These are phyloP conservation scores for Oreochromis spilurus DNA, from an alignment of 2,113 vertebrate species.

Conservation along the genomic window DNA sequence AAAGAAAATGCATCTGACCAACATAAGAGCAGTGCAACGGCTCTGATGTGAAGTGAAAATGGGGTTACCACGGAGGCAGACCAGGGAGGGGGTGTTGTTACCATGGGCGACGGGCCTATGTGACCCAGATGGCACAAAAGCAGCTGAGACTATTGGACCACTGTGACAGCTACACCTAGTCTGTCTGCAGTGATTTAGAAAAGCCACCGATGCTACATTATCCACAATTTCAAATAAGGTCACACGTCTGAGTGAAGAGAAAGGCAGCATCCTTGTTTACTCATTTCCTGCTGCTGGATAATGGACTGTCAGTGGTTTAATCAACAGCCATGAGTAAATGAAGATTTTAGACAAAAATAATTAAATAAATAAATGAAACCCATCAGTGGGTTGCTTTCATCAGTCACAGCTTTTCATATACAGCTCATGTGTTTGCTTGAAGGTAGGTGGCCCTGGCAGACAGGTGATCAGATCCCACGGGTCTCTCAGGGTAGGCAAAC, in stretches of 20 bases:
- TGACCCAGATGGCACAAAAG: constrained; percentile 49
- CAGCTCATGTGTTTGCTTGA: background rate
- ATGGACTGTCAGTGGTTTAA: background rate
- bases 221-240: background rate
- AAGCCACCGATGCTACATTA: background rate
- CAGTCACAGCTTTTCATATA: background rate
- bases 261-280: background rate
- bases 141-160: constrained; percentile 19
- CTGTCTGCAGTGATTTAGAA: background rate
- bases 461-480: background rate
- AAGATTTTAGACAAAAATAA: background rate
- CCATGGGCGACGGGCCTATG: constrained; percentile 33
- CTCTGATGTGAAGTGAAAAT: constrained; percentile 31
- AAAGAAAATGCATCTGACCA: background rate
- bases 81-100: constrained; percentile 32
- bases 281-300: background rate
- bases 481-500: background rate
- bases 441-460: background rate
- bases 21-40: background rate
- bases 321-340: background rate
- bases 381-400: background rate
- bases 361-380: background rate
- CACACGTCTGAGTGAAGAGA: background rate
- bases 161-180: constrained; percentile 3
- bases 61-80: constrained; percentile 33